Evolutionary conservation across 2,113 vertebrate genomes (phyloP), one percentile per base, ranked within the genome.

Genomic region (Amphiprion ocellaris): DNA sequence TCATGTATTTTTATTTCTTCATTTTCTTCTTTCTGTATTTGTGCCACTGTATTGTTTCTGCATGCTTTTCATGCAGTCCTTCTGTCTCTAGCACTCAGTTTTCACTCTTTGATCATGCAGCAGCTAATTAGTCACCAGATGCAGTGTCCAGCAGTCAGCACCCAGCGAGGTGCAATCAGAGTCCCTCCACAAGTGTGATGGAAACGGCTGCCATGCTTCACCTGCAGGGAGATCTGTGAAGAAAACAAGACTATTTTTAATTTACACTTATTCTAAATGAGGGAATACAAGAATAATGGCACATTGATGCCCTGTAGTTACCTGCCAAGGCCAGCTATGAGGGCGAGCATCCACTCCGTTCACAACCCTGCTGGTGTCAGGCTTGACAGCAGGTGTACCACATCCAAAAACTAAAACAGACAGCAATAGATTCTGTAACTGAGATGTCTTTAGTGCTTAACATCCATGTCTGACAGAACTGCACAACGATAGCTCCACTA

Each of bases 311-410:
- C 2, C 1, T 11, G 9, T 0, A 5, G 0, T 70, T 23, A 95
- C 93, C 94, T 95, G 94, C 93, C 94, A 94, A 9, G 94, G 94
- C 93, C 93, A 94, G 86, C 91, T 95, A 37, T 93, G 90, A 0
- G 92, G 81, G 0, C 63, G 69, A 16, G 93, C 94, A 10, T 94
- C 87, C 44, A 85, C 81, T 65, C 94, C 93, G 14, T 94, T 95
- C 37, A 95, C 94, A 66, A 95, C 88, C 73, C 89, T 85, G 54
- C 49, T 81, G 37, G 59, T 86, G n/a, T 79, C 59, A 5, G 92
- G 92, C 3, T 85, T 47, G 4, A 93, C 74, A 26, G 87, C 87
- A 44, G 94, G 92, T 2, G 65, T 74, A 2, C 92, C 94, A 75
- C 94, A 95, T 17, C 92, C 92, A 66, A 91, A 80, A 41, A 86